A percentile compares a stretch with the other conserved stretches of the same genome.
phyloP scores from a whole-genome alignment of 1,140 invertebrate species.

The Aricia agestis region DNA sequence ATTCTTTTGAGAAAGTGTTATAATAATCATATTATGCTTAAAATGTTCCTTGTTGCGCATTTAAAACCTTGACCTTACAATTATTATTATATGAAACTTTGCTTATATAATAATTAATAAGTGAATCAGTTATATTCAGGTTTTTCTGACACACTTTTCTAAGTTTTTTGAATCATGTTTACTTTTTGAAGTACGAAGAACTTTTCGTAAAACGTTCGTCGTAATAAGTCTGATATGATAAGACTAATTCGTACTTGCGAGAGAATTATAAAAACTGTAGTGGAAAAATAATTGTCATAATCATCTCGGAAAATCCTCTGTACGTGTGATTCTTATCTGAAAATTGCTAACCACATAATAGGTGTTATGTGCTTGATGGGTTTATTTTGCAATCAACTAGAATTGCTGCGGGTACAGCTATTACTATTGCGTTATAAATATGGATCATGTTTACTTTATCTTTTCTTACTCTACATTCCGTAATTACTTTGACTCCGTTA shows the following conservation, averaged over 20 bases:
- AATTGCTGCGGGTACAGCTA: not conserved
- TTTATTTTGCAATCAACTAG: not conserved
- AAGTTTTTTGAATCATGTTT: not conserved
- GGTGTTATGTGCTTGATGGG: not conserved
- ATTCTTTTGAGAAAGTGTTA: not conserved
- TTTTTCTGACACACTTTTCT: not conserved
- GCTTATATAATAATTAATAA: constrained; percentile 4
- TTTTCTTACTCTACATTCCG: too few species aligned
- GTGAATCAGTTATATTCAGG: not conserved
- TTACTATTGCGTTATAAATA: not conserved
- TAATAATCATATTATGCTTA: not conserved
- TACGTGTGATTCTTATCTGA: not conserved
- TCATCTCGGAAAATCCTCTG: not conserved
- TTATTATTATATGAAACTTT: not conserved
- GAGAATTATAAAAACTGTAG: not conserved
- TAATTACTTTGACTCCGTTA: too few species aligned
- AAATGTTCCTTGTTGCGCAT: not conserved
- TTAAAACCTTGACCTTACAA: not conserved
- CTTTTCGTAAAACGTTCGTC: too few species aligned
- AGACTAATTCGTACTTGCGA: too few species aligned
- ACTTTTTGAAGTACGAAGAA: not conserved
- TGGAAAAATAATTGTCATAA: not conserved
- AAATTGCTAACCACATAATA: not conserved
- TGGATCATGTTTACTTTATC: not conserved
- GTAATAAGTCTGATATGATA: not conserved